Evolutionary conservation across 2,888 invertebrate genomes (phyloP), one percentile per base, ranked within the genome.

Genomic region (Halocaridina rubra): DNA sequence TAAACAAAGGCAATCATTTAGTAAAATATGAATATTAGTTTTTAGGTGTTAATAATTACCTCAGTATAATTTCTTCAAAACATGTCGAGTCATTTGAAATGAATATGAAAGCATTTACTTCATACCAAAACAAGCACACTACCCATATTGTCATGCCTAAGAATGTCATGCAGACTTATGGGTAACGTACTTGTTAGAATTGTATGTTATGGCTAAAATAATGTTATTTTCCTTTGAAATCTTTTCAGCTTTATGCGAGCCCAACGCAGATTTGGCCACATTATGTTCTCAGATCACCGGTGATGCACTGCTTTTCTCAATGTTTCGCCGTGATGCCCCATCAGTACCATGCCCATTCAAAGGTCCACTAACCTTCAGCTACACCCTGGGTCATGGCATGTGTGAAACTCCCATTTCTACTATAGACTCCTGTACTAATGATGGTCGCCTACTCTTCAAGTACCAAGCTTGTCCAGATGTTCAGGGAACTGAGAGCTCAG

Each of bases 391-490:
- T 3, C 95, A 96, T 90, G 87, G 87, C 8, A 80, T 76, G 29
- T 98, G 98, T 91, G 94, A 94, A 89, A 94, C 94, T 89, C 98
- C 98, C 0, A 95, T 95, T 79, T 97, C 97, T 72, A 96, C 96
- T 89, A 96, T 98, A 89, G 97, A 97, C 91, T 96, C 96, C 90
- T 98, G 98, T 91, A 97, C 97, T 0, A 97, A 98, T 91, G 96
- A 97, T 90, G 96, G 96, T 88, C 93, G 96, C 89, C 93, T 98
- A 79, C 93, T 97, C 89, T 94, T 98, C 90, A 95, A 95, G 91
- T 98, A 97, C 91, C 97, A 97, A 91, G 97, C 97, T 7, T 98
- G 98, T 91, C 97, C 96, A 19, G 97, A 97, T 91, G 95, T 97
- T 7, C 94, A 94, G 89, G 96, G 96, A 77, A 96, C 97, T 0